Base-by-base conservation (phyloP, 2,888 invertebrate genomes). In the Drosophila nigritarsus region DNA sequence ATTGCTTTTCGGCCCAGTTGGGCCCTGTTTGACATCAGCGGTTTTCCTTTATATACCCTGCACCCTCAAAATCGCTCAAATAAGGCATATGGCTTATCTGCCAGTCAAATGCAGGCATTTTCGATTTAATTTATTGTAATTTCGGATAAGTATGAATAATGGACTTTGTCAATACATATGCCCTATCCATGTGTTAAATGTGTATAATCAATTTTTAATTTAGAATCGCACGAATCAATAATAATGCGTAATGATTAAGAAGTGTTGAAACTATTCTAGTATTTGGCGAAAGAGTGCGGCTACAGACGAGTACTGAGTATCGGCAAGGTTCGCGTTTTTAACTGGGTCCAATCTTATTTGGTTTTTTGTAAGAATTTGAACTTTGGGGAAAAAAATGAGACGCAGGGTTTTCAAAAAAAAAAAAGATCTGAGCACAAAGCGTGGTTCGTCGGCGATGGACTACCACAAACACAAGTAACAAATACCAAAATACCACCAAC, bases 11-110 rank as follows among this genome's bases (percentile, higher is more conserved):
- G 60, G 61, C 64, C 62, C 70, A 71, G 80, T 75, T 75, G 68
- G 56, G 32, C 8, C 32, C 75, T 71, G 61, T 86, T 83, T 74
- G 72, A 77, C 56, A 75, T 65, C 70, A 64, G 54, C 66, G 64
- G 54, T 38, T 72, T 58, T 54, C 48, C 42, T 42, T 49, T 58
- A 40, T 32, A 34, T 30, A 68, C 58, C 38, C 66, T 48, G 55
- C 55, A 68, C 5, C 6, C 24, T 4, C 36, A 29, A 30, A 32
- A 18, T 18, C 6, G 32, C 13, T 18, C 2, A 20, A 20, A 13
- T 13, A 3, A 3, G 15, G 38, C 13, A n/a, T 29, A 40, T 54
- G 15, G 18, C 15, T 15, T 38, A 15, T 20, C 4, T 24, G 13
- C 15, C 53, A 53, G 32, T 20, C 9, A 18, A 24, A 15, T 18